phyloP scores from a whole-genome alignment of 2,113 vertebrate genomes.

The Cyanoderma ruficeps region DNA sequence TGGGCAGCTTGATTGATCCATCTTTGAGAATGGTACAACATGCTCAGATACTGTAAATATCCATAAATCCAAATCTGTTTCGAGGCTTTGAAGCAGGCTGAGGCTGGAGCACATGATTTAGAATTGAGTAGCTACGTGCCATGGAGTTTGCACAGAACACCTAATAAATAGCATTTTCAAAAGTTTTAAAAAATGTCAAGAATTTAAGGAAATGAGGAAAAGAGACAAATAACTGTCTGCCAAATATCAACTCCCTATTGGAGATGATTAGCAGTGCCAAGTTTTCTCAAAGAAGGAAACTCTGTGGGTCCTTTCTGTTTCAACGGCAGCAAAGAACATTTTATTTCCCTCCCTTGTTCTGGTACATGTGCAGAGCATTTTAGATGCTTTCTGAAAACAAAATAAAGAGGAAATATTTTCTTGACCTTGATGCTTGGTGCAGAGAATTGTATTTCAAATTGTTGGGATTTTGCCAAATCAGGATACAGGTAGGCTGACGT shows the following conservation, averaged over 20 bases:
- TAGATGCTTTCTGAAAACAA: neutral
- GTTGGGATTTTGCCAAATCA: neutral
- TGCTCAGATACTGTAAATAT: neutral
- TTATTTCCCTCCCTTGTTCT: neutral
- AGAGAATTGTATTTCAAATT: neutral
- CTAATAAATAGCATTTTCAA: neutral
- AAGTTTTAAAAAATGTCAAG: neutral
- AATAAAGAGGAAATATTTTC: neutral
- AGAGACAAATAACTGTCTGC: neutral
- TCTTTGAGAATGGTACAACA: neutral
- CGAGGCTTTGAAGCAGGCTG: neutral
- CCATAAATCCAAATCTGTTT: neutral
- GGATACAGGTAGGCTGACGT: no score
- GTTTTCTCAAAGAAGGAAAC: neutral
- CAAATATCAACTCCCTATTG: neutral
- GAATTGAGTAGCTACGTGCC: neutral
- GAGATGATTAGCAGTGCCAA: neutral
- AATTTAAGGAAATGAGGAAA: neutral
- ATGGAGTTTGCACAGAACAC: neutral
- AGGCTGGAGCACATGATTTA: neutral
- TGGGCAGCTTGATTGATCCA: neutral
- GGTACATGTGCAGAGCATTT: neutral
- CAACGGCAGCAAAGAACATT: neutral
- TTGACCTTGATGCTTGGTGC: neutral
- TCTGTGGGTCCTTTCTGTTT: neutral